Evolutionary conservation across 2,113 vertebrate species (phyloP).

Genomic region (Eira barbara): DNA sequence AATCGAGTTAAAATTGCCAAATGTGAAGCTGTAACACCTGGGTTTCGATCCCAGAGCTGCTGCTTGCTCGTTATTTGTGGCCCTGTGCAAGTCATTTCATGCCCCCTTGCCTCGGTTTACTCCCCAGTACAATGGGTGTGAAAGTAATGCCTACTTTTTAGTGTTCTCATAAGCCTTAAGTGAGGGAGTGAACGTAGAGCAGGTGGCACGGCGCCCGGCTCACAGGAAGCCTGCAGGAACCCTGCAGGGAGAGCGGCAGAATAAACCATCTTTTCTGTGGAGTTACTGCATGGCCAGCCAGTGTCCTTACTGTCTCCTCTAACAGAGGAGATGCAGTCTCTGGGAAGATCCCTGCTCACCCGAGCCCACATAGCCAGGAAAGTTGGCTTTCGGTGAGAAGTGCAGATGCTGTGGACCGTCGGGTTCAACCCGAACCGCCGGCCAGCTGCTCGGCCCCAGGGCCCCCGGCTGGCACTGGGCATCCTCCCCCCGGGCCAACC

Average conservation of each 20-base stretch:
- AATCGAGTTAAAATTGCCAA: background rate
- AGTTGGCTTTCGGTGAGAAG: background rate
- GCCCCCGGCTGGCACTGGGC: fast-evolving
- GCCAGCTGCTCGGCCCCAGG: background rate
- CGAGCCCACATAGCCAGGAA: background rate
- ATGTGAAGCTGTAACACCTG: background rate
- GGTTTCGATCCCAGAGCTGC: background rate
- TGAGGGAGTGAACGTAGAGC: background rate
- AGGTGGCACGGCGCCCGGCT: fast-evolving
- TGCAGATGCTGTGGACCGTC: background rate
- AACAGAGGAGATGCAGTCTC: background rate
- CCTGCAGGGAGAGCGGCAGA: background rate
- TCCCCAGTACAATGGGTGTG: background rate
- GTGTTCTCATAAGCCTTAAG: no score
- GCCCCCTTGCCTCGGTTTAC: background rate
- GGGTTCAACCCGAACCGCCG: background rate
- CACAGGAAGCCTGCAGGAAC: no score
- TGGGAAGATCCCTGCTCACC: background rate
- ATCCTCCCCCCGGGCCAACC: background rate
- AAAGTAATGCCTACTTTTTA: background rate
- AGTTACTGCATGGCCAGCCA: background rate
- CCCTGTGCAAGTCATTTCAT: background rate
- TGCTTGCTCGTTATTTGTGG: background rate
- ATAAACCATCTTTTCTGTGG: background rate
- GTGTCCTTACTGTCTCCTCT: background rate